Conservation (phyloP, 2,888 invertebrate genomes). For the Troides helena region DNA sequence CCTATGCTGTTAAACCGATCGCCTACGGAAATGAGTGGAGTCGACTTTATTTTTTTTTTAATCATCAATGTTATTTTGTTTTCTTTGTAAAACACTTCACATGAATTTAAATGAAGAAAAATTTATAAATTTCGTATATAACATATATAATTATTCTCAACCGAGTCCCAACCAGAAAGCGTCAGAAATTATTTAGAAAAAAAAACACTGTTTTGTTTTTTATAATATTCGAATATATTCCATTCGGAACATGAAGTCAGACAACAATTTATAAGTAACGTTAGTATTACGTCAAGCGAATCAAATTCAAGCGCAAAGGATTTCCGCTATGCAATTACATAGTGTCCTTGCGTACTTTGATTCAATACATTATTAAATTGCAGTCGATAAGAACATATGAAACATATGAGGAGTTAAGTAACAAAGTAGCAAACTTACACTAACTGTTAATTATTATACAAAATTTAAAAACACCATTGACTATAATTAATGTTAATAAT, state of each 20-base stretch:
- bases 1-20: conserved; percentile 79
- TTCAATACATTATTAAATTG: conserved; percentile 30
- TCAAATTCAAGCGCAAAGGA: conserved; percentile 60
- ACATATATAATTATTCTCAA: too few relatives aligned
- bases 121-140: too few relatives aligned
- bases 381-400: not conserved
- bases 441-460: too few relatives aligned
- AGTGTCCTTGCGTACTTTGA: conserved; percentile 31
- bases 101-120: too few relatives aligned
- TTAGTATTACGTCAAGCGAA: conserved; percentile 37
- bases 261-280: conserved; percentile 10
- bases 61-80: conserved; percentile 9
- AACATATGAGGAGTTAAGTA: not conserved
- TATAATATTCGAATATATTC: not conserved
- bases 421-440: too few relatives aligned
- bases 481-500: not conserved
- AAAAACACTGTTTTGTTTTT: not conserved
- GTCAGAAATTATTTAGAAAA: too few relatives aligned
- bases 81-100: conserved; percentile 26
- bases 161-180: too few relatives aligned
- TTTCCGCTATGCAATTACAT: conserved; percentile 57
- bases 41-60: conserved; percentile 36
- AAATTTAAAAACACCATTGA: too few relatives aligned
- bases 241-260: not conserved
- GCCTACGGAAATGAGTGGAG: conserved; percentile 60